A percentile compares a stretch with the other conserved stretches of the same genome.
Evolutionary conservation across 2,113 vertebrate species (phyloP).

Genomic region (Macroglossus sobrinus): DNA sequence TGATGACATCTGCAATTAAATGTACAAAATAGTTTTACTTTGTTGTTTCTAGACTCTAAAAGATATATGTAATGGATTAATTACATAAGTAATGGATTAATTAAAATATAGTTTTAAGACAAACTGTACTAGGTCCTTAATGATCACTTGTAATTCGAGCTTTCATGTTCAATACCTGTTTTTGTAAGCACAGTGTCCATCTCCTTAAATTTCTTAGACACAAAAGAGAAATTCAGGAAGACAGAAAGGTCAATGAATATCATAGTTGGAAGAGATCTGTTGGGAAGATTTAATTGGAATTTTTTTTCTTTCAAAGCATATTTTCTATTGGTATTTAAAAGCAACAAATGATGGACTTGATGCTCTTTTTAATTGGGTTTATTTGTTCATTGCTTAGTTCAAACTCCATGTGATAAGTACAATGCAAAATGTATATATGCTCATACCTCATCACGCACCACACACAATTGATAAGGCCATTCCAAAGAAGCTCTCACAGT

Average conservation of each 20-base stretch:
- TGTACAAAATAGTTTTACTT: neutral
- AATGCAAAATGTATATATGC: accelerated
- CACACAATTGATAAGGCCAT: accelerated
- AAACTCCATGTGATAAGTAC: too few species aligned
- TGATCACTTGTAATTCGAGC: neutral
- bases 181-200: neutral
- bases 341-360: accelerated
- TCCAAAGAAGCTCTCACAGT: neutral
- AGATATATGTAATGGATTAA: neutral
- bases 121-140: neutral
- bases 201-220: neutral
- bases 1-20: neutral
- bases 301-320: neutral
- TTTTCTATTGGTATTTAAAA: neutral
- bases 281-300: neutral
- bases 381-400: neutral
- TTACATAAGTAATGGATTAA: neutral
- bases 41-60: neutral
- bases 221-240: neutral
- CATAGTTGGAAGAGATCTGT: neutral
- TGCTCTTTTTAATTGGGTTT: neutral
- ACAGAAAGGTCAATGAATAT: neutral
- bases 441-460: accelerated
- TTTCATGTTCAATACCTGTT: accelerated
- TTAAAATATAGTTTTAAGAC: neutral